These are phyloP conservation scores for Geotrypetes seraphini DNA, from an alignment of 2,797 vertebrate species.

Conservation along the genomic window DNA sequence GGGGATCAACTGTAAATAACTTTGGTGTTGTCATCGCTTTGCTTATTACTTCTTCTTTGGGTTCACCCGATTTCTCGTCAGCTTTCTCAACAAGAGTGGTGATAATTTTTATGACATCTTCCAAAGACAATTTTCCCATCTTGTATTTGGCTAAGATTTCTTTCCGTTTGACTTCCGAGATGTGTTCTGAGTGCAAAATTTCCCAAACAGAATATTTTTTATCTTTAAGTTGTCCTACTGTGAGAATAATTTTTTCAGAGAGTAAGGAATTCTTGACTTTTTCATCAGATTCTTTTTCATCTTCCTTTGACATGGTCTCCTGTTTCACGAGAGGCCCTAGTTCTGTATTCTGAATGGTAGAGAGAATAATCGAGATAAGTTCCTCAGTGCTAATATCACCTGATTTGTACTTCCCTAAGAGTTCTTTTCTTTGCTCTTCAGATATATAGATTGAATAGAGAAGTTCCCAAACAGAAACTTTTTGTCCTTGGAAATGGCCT, in stretches of 20 bases:
- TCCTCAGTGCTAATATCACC: conserved; percentile 15
- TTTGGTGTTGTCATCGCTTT: conserved; percentile 25
- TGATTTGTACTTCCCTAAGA: not conserved
- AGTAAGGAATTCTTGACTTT: conserved; percentile 38
- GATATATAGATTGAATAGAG: conserved; percentile 23
- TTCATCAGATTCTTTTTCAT: no score
- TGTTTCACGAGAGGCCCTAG: no score
- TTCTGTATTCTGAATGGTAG: no score
- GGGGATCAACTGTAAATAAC: not conserved
- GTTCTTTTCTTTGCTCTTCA: not conserved
- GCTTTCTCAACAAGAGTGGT: conserved; percentile 2
- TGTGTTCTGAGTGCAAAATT: conserved; percentile 54
- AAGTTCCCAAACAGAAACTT: conserved; percentile 27
- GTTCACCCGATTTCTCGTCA: conserved; percentile 43
- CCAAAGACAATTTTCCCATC: conserved; percentile 1
- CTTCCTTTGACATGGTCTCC: no score
- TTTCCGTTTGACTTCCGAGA: no score
- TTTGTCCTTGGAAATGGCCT: not conserved
- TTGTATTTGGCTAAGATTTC: conserved; percentile 26
- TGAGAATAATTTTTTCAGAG: conserved; percentile 34
- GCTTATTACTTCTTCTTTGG: conserved; percentile 63
- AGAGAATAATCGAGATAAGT: conserved; percentile 5
- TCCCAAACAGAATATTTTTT: conserved; percentile 72
- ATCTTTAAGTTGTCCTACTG: conserved; percentile 62
- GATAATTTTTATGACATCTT: conserved; percentile 12